Conservation (phyloP, 53 echinoderm and acorn worm genomes). For the Astropecten irregularis region DNA sequence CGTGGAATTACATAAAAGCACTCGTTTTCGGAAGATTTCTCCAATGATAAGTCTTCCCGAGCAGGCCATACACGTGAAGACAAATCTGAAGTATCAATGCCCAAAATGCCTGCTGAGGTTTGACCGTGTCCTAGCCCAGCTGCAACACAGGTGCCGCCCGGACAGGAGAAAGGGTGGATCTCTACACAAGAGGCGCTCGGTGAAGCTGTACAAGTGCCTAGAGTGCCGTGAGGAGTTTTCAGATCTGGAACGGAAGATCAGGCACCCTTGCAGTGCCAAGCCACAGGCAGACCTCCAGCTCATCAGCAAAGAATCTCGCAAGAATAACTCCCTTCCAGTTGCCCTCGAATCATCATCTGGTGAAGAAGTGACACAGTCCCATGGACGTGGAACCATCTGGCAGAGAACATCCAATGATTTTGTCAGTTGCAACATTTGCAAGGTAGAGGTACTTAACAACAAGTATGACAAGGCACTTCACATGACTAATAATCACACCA, state of each 20-base stretch:
- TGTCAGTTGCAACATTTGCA: neutral
- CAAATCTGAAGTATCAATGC: conserved; percentile 29
- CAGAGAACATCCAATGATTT: neutral
- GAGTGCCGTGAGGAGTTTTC: conserved; percentile 47
- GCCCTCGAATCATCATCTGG: too few relatives aligned
- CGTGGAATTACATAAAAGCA: neutral
- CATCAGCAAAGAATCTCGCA: neutral
- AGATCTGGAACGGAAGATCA: conserved; percentile 24
- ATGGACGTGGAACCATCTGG: too few relatives aligned
- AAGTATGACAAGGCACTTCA: too few relatives aligned
- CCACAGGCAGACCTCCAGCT: neutral
- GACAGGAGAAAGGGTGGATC: conserved; percentile 2
- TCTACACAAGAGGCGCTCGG: neutral
- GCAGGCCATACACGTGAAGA: too few relatives aligned
- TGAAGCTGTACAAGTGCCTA: conserved; percentile 46
- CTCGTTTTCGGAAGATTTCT: too few relatives aligned
- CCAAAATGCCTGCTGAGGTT: conserved; percentile 42
- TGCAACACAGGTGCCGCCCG: conserved; percentile 39
- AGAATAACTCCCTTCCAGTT: too few relatives aligned
- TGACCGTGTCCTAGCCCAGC: conserved; percentile 35
- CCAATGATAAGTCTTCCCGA: too few relatives aligned
- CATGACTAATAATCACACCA: too few relatives aligned
- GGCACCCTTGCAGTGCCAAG: neutral
- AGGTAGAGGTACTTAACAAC: too few relatives aligned
- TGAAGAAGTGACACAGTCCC: too few relatives aligned